Conservation (phyloP, 1,140 invertebrate genomes). For the Halictus rubicundus region DNA sequence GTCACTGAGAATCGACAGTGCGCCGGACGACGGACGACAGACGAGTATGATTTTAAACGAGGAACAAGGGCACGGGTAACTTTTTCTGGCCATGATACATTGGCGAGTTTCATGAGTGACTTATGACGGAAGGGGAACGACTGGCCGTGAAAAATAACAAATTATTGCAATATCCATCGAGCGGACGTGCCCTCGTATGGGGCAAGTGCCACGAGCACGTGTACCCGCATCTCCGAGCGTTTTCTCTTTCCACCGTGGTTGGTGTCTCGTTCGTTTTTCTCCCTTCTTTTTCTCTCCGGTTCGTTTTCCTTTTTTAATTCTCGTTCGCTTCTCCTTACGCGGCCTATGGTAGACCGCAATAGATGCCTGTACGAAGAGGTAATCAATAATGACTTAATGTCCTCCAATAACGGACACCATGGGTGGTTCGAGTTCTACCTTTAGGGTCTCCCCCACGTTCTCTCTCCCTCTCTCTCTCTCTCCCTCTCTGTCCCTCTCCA, state of each 20-base stretch:
- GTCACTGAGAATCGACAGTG: background rate
- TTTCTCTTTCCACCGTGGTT: background rate
- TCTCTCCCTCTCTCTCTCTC: background rate
- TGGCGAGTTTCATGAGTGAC: constrained; percentile 48
- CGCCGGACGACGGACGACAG: background rate
- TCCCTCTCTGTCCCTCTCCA: constrained; percentile 24
- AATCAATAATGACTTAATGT: constrained; percentile 80
- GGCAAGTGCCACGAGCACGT: constrained; percentile 51
- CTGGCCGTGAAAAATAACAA: constrained; percentile 62
- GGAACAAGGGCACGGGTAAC: constrained; percentile 25
- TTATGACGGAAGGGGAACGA: constrained; percentile 57
- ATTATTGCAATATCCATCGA: constrained; percentile 63
- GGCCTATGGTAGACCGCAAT: constrained; percentile 58
- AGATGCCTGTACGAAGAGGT: constrained; percentile 71
- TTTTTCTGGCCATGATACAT: constrained; percentile 46
- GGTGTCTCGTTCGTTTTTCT: background rate
- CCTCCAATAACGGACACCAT: constrained; percentile 78
- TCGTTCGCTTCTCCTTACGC: constrained; percentile 56
- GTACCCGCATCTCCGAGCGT: constrained; percentile 42
- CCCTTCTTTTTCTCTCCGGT: background rate
- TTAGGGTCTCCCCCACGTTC: constrained; percentile 42
- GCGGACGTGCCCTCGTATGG: constrained; percentile 35
- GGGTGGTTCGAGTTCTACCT: constrained; percentile 73
- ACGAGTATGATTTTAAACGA: constrained; percentile 6
- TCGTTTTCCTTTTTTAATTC: background rate